Conservation (phyloP, 2,797 vertebrate genomes). For the Pipistrellus nathusii region DNA sequence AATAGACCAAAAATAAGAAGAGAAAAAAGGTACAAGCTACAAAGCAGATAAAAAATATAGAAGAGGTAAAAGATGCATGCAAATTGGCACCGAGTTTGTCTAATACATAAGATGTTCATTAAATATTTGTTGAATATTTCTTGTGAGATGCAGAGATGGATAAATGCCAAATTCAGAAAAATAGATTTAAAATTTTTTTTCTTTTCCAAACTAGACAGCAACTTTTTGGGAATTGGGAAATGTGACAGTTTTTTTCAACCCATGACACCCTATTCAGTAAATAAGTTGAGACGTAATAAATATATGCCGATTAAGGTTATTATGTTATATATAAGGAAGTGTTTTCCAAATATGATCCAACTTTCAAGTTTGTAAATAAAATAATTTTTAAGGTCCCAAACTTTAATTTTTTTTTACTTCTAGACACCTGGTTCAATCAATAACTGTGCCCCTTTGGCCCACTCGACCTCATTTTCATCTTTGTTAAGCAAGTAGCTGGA, state of each 20-base stretch:
- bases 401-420: not conserved
- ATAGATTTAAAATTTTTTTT: not conserved
- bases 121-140: constrained; percentile 25
- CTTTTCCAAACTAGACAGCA: not conserved
- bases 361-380: not conserved
- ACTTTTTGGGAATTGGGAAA: not conserved
- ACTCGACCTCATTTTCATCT: not conserved
- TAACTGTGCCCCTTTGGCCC: not conserved
- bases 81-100: not conserved
- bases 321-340: not conserved
- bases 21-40: not conserved
- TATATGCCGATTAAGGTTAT: not conserved
- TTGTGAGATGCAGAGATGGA: not conserved
- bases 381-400: not conserved
- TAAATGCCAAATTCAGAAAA: constrained; percentile 25
- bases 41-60: not conserved
- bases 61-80: not conserved
- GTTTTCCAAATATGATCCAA: not conserved
- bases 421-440: not conserved
- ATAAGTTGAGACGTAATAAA: constrained; percentile 14
- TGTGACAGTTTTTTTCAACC: not conserved
- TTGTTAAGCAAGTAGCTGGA: not conserved
- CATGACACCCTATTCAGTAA: not conserved
- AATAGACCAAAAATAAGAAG: not conserved
- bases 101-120: not conserved